phyloP scores from a whole-genome alignment of 2,888 invertebrate species.

The Leucozona laternaria region DNA sequence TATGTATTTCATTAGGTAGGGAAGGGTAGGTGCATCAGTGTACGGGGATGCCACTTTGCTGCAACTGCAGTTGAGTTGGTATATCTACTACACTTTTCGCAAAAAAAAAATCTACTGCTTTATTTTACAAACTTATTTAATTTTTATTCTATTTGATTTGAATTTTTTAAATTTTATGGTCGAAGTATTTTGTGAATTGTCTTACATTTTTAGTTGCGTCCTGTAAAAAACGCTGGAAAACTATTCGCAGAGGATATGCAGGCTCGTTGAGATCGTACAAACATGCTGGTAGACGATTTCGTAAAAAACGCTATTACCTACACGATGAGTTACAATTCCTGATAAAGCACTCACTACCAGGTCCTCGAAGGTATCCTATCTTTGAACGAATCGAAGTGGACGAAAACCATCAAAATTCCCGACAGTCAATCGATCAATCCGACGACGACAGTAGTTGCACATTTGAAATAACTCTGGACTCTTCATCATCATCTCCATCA shows the following conservation, averaged over 20 bases:
- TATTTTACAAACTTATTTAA: too few species aligned
- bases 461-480: constrained; percentile 41
- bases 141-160: too few species aligned
- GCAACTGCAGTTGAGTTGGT: too few species aligned
- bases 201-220: constrained; percentile 79
- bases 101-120: too few species aligned
- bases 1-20: too few species aligned
- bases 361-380: constrained; percentile 44
- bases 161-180: too few species aligned
- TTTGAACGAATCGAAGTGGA: constrained; percentile 44
- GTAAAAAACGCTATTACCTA: constrained; percentile 78
- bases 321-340: constrained; percentile 78
- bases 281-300: constrained; percentile 77
- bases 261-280: constrained; percentile 81
- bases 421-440: constrained; percentile 30
- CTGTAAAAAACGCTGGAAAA: constrained; percentile 82
- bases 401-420: constrained; percentile 15
- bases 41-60: too few species aligned
- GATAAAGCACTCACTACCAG: constrained; percentile 77
- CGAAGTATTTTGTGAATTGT: too few species aligned
- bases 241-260: constrained; percentile 81
- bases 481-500: constrained; percentile 1
- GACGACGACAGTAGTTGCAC: constrained; percentile 41
- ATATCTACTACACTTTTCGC: too few species aligned
- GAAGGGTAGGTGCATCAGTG: too few species aligned